Evolutionary conservation across 2,797 vertebrate species (phyloP).

Genomic region (Pipistrellus kuhlii): DNA sequence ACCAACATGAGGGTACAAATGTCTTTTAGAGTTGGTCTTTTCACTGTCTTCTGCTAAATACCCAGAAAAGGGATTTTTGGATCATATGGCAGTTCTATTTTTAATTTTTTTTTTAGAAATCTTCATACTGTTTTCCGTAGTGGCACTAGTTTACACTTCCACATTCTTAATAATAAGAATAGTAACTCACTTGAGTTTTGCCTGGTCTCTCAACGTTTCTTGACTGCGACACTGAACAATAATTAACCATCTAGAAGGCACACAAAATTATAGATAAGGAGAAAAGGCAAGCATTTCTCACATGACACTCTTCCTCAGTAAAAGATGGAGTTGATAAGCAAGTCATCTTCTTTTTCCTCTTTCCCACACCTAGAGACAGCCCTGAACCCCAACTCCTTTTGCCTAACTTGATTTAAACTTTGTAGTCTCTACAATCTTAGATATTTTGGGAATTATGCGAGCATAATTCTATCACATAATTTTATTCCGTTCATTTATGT

Average conservation of each 20-base stretch:
- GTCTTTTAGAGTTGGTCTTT: neutral
- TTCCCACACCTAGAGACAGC: neutral
- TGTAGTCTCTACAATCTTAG: neutral
- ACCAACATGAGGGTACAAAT: neutral
- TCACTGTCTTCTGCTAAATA: neutral
- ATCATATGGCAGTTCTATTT: neutral
- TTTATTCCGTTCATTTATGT: slow-evolving; percentile 17
- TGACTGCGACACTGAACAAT: neutral
- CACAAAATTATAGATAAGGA: neutral
- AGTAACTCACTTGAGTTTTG: neutral
- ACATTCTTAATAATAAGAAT: neutral
- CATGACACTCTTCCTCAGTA: neutral
- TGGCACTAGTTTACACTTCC: neutral
- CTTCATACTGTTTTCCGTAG: neutral
- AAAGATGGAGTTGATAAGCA: neutral
- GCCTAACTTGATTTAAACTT: neutral
- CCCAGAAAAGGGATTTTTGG: neutral
- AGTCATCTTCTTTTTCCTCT: neutral
- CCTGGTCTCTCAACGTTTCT: slow-evolving; percentile 2
- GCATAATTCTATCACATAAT: slow-evolving; percentile 26
- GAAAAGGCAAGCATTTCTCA: neutral
- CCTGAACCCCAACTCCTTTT: neutral
- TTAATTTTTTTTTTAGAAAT: neutral
- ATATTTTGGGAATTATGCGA: slow-evolving; percentile 9
- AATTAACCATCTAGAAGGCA: neutral